Base-by-base conservation (phyloP, 2,888 invertebrate species). In the Pseudococcus longispinus region DNA sequence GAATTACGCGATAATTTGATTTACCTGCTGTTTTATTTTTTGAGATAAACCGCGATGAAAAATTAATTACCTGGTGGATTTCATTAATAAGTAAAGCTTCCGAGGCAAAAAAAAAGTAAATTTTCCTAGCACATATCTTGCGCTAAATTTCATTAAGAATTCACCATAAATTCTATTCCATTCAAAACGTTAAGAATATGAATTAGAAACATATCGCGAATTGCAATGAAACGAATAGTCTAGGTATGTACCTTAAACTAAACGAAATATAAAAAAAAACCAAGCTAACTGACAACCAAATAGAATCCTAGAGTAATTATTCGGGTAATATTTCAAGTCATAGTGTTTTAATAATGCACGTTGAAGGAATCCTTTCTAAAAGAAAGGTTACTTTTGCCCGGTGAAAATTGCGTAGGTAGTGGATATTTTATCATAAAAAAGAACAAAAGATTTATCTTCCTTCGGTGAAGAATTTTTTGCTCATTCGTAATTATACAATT, bases 241-340 rank as follows among this genome's bases (percentile, higher is more conserved):
- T n/a, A 11, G 23, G n/a, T n/a, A n/a, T n/a, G n/a, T n/a, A n/a
- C n/a, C n/a, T n/a, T n/a, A n/a, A n/a, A n/a, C n/a, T n/a, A n/a
- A n/a, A n/a, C n/a, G n/a, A n/a, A n/a, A n/a, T n/a, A n/a, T n/a
- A n/a, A 29, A 32, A 70, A 70, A 70, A 29, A 70, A 70, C 60
- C 5, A 60, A 4, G 13, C 2, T 18, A 15, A 26, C 29, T 70
- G 29, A 32, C 29, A 70, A 13, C 11, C 18, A 13, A 70, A 70
- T 70, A 29, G 29, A 70, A 70, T 70, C 18, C 29, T 32, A 70
- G 29, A 70, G 32, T 70, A 70, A 70, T 70, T 70, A 70, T 29
- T 26, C 70, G 20, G 70, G 70, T 70, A 70, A 70, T 70, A 70
- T 70, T 70, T 70, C 70, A 70, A 70, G 29, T 70, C 70, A 70